Percentiles rank a stretch among this genome's conserved stretches.
Evolutionary conservation across 1,140 invertebrate genomes (phyloP).

Genomic region (Diorhabda carinulata): DNA sequence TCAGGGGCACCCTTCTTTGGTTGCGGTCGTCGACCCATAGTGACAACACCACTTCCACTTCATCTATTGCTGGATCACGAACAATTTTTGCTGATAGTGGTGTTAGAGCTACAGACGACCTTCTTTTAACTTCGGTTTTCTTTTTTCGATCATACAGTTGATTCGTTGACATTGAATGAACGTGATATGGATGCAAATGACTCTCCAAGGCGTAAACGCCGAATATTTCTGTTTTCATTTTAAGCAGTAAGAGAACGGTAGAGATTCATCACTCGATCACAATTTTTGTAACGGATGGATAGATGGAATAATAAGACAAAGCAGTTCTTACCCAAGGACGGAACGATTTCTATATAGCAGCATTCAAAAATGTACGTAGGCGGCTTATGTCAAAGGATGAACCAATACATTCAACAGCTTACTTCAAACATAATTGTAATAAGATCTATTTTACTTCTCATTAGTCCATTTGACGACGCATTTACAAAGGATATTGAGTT

Average conservation of each 20-base stretch:
- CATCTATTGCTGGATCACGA: constrained; percentile 14
- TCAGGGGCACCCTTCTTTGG: constrained; percentile 7
- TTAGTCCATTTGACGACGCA: neutral
- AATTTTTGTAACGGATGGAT: neutral
- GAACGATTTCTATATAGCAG: neutral
- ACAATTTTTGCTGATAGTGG: neutral
- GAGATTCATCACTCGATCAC: neutral
- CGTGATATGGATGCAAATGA: neutral
- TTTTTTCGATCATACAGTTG: neutral
- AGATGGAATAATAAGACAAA: neutral
- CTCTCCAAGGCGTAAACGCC: neutral
- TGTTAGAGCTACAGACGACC: neutral
- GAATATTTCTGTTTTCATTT: neutral
- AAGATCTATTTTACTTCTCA: neutral
- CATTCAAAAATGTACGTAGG: neutral
- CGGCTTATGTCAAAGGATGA: neutral
- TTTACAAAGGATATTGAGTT: no score
- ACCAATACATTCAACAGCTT: neutral
- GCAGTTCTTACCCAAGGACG: neutral
- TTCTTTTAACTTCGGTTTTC: neutral
- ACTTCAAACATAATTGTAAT: neutral
- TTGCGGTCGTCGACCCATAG: constrained; percentile 15
- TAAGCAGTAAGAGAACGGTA: neutral
- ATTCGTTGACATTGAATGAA: neutral
- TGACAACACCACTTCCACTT: constrained; percentile 10